A percentile compares a stretch with the other conserved stretches of the same genome.
phyloP scores from a whole-genome alignment of 2,113 vertebrate species.

The Pandion haliaetus region DNA sequence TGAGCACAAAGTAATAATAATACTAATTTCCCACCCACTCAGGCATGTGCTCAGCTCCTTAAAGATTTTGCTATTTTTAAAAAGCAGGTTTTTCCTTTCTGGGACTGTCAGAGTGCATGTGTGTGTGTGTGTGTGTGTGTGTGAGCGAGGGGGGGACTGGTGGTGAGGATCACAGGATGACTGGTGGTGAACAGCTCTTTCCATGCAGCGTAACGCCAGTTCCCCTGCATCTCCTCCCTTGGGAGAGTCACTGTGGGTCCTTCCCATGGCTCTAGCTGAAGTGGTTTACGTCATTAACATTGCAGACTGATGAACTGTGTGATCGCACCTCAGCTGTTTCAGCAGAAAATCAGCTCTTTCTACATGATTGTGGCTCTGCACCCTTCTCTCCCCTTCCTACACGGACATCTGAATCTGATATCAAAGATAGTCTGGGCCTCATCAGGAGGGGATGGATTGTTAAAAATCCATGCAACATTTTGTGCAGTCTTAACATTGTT shows the following conservation, averaged over 20 bases:
- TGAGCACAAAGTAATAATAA: not conserved
- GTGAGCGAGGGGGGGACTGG: fast-evolving
- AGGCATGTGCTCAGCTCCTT: not conserved
- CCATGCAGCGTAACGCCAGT: not conserved
- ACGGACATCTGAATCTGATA: not conserved
- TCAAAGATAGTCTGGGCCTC: not conserved
- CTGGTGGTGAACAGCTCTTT: not conserved
- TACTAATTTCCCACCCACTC: conserved; percentile 38
- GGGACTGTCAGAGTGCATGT: not conserved
- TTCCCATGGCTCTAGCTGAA: not conserved
- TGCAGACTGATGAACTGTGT: not conserved
- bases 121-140: not conserved
- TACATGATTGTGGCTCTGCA: not conserved
- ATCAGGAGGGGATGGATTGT: not conserved
- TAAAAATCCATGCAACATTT: not conserved
- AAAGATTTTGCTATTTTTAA: not conserved
- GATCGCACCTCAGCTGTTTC: not conserved
- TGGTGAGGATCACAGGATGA: not conserved
- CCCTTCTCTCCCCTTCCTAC: not conserved
- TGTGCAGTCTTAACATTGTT: not conserved
- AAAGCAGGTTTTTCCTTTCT: not conserved
- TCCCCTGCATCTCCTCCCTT: not conserved
- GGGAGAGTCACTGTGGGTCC: not conserved
- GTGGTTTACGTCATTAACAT: fast-evolving
- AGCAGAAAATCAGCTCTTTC: not conserved